phyloP scores from a whole-genome alignment of 1,140 invertebrate genomes.

The Nasonia giraulti region DNA sequence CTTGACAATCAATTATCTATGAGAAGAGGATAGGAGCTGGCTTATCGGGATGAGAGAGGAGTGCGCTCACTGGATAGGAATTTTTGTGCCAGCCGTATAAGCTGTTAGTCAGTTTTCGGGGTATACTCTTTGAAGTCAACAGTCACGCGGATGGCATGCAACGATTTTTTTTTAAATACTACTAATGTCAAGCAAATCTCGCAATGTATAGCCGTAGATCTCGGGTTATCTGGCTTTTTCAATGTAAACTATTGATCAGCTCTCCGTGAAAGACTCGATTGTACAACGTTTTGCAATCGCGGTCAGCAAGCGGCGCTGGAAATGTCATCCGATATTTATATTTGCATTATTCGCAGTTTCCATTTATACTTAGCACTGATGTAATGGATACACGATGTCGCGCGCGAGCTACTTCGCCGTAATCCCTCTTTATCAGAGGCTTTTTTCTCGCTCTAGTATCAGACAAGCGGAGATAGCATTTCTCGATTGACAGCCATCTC shows the following conservation, averaged over 20 bases:
- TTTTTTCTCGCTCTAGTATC: background rate
- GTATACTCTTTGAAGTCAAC: too few relatives aligned
- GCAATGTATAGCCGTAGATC: too few relatives aligned
- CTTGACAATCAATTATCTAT: background rate
- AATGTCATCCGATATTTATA: background rate
- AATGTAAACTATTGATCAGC: background rate
- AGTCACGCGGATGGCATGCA: too few relatives aligned
- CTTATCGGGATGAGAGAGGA: background rate
- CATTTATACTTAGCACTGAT: background rate
- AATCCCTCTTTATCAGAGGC: background rate
- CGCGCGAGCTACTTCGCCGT: background rate
- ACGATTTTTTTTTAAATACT: too few relatives aligned
- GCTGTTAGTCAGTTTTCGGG: too few relatives aligned
- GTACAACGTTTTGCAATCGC: background rate
- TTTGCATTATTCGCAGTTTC: background rate
- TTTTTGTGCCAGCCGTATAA: background rate
- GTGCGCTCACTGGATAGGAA: background rate
- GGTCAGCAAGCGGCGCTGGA: background rate
- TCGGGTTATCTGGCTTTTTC: background rate
- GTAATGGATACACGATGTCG: background rate
- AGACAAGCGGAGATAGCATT: too few relatives aligned
- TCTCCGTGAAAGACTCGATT: background rate
- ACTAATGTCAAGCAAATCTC: too few relatives aligned
- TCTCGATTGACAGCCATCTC: background rate
- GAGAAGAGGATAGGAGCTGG: background rate